Percentiles rank a stretch among this genome's conserved stretches.
Evolutionary conservation across 1,140 invertebrate species (phyloP).

Genomic region (Coboldia fuscipes): DNA sequence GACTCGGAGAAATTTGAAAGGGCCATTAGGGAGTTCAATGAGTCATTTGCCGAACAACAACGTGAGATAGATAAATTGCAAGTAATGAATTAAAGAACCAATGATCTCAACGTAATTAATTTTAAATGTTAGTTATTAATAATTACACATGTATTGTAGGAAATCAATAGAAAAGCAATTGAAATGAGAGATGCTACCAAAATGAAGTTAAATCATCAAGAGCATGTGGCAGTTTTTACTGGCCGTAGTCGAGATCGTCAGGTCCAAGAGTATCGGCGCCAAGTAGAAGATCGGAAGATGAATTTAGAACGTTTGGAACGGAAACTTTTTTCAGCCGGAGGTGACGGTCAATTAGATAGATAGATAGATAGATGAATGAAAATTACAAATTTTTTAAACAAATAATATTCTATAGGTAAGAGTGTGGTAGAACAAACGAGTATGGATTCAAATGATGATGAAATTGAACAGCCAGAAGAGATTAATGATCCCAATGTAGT

Average conservation of each 20-base stretch:
- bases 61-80: constrained; percentile 46
- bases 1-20: constrained; percentile 51
- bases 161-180: constrained; percentile 41
- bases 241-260: constrained; percentile 37
- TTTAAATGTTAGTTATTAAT: neutral
- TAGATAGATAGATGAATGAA: constrained; percentile 5
- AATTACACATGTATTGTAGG: constrained; percentile 15
- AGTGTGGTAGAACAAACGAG: constrained; percentile 28
- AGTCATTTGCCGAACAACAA: constrained; percentile 38
- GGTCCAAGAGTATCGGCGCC: constrained; percentile 32
- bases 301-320: constrained; percentile 50
- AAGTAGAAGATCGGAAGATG: constrained; percentile 39
- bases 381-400: constrained; percentile 4
- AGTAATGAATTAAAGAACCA: constrained; percentile 16
- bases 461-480: no score
- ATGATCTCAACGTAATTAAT: constrained; percentile 1
- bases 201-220: constrained; percentile 37
- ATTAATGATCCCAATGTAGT: constrained; percentile 15
- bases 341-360: constrained; percentile 2
- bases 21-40: constrained; percentile 39
- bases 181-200: constrained; percentile 40
- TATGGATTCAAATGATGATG: constrained; percentile 24
- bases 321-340: constrained; percentile 35
- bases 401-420: constrained; percentile 12
- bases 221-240: constrained; percentile 35